Evolutionary conservation across 2,797 vertebrate genomes (phyloP).

Genomic region (Ctenosaura bakeri): DNA sequence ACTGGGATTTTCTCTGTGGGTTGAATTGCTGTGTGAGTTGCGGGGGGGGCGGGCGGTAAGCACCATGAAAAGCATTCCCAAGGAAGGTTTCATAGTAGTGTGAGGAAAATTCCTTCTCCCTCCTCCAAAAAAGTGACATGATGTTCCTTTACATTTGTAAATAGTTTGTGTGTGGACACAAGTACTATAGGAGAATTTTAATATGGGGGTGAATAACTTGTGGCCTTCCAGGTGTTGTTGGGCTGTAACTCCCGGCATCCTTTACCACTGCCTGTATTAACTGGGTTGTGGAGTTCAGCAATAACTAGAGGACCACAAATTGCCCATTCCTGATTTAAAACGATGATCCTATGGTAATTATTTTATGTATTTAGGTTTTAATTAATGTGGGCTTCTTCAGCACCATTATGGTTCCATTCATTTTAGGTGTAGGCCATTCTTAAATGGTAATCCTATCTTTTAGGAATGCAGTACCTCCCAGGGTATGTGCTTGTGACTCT

Average conservation of each 20-base stretch:
- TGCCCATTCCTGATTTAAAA: not conserved
- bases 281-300: no score
- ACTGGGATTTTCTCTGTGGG: no score
- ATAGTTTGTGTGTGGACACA: not conserved
- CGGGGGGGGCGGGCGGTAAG: not conserved
- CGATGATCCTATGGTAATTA: not conserved
- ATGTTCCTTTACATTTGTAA: not conserved
- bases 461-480: not conserved
- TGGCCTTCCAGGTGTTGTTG: no score
- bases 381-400: conserved; percentile 6
- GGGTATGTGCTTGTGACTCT: not conserved
- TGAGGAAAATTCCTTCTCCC: not conserved
- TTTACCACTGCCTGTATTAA: no score
- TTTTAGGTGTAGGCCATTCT: no score
- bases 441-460: not conserved
- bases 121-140: not conserved
- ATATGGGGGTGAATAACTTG: no score
- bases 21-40: no score
- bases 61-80: not conserved
- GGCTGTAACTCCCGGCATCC: no score
- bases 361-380: not conserved
- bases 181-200: not conserved
- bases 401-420: no score
- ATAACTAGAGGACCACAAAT: no score
- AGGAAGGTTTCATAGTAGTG: not conserved